phyloP scores from a whole-genome alignment of 64 coral and sea anemone genomes.

The Stichodactyla helianthus region DNA sequence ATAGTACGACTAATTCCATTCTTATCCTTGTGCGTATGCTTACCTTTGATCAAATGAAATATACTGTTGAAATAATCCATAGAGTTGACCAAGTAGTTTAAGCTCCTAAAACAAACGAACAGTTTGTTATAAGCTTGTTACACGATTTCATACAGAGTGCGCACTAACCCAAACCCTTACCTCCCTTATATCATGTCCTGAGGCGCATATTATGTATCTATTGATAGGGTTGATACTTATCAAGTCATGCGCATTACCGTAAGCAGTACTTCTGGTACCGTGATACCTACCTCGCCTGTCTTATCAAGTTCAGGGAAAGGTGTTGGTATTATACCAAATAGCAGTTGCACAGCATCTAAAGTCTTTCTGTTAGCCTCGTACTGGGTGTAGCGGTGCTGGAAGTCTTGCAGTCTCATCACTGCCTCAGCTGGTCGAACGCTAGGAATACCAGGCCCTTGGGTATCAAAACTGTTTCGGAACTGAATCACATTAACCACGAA shows the following conservation, averaged over 20 bases:
- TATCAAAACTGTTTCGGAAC: slow-evolving; percentile 98
- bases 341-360: slow-evolving; percentile 81
- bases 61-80: slow-evolving; percentile 96
- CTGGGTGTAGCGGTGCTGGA: slow-evolving; percentile 89
- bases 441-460: slow-evolving; percentile 92
- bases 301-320: slow-evolving; percentile 91
- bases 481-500: slow-evolving; percentile 99
- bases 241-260: too few species aligned
- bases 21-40: not conserved
- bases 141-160: too few species aligned
- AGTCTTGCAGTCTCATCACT: slow-evolving; percentile 76
- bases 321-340: slow-evolving; percentile 85
- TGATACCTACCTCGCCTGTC: slow-evolving; percentile 86
- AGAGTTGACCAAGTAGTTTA: slow-evolving; percentile 74
- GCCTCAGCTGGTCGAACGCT: slow-evolving; percentile 90
- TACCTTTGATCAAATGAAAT: slow-evolving; percentile 97
- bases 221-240: not conserved
- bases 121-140: too few species aligned
- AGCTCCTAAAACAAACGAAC: slow-evolving; percentile 65
- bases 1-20: too few species aligned
- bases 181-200: too few species aligned
- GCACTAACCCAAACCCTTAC: too few species aligned
- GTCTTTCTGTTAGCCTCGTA: slow-evolving; percentile 83
- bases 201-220: too few species aligned
- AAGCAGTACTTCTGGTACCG: not conserved